Evolutionary conservation across 2,113 vertebrate species (phyloP).

Genomic region (Syngnathus typhle): DNA sequence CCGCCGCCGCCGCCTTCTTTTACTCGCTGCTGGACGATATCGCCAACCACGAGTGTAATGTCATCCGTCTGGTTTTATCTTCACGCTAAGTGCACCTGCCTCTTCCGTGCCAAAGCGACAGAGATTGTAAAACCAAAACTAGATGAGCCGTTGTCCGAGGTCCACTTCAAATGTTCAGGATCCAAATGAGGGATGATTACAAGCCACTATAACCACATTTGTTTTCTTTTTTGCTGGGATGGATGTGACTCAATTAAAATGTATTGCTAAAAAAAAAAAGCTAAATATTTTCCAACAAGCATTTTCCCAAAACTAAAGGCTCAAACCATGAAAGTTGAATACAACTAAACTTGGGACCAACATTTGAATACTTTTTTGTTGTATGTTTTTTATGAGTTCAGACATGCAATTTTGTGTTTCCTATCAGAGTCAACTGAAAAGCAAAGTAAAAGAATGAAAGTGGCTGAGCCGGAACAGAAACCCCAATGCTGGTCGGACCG

Average conservation of each 20-base stretch:
- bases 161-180: too few relatives aligned
- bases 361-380: too few relatives aligned
- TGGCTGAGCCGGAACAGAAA: slow-evolving; percentile 62
- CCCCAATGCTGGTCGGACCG: slow-evolving; percentile 51
- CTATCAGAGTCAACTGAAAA: neutral
- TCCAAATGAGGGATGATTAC: too few relatives aligned
- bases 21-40: neutral
- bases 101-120: neutral
- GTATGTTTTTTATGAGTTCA: neutral
- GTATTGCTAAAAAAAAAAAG: too few relatives aligned
- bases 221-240: too few relatives aligned
- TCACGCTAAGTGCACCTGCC: neutral
- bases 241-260: too few relatives aligned
- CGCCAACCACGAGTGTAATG: slow-evolving; percentile 18
- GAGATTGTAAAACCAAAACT: neutral
- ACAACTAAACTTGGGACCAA: too few relatives aligned
- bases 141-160: too few relatives aligned
- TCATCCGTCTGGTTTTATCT: slow-evolving; percentile 39
- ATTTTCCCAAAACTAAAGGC: too few relatives aligned
- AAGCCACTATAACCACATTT: too few relatives aligned
- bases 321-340: too few relatives aligned
- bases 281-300: too few relatives aligned
- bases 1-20: neutral
- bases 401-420: neutral
- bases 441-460: neutral